Percentiles rank a stretch among this genome's conserved stretches.
These are phyloP conservation scores for Tapera naevia DNA, from an alignment of 2,797 vertebrate species.

Conservation along the genomic window DNA sequence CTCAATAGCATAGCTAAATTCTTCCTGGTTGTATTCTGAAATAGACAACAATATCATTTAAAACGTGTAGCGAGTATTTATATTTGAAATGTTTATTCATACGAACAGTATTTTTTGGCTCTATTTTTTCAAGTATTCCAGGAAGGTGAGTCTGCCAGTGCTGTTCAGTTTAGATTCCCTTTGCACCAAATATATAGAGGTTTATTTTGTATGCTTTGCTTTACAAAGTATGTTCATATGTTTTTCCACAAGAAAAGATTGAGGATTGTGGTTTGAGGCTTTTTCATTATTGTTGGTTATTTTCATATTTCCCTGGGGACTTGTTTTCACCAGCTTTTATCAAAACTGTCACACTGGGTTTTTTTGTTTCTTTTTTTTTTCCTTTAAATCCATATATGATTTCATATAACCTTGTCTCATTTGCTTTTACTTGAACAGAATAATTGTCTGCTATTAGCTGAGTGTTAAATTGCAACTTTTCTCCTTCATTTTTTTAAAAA, in stretches of 20 bases:
- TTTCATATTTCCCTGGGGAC: not conserved
- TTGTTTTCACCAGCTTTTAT: not conserved
- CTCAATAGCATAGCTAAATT: not conserved
- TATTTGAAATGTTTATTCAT: not conserved
- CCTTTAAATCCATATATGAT: not conserved
- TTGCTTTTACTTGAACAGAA: not conserved
- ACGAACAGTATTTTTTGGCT: not conserved
- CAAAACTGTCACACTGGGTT: not conserved
- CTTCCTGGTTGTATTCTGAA: not conserved
- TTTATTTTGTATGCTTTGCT: not conserved
- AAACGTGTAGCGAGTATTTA: rapidly evolving
- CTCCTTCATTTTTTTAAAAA: not conserved
- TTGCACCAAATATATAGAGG: not conserved
- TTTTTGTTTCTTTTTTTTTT: not conserved
- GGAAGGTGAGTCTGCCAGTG: not conserved
- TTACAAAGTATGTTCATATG: rapidly evolving
- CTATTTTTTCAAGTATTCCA: not conserved
- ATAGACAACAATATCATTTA: not conserved
- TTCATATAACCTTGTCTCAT: rapidly evolving
- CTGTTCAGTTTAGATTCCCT: not conserved
- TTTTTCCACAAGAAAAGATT: not conserved
- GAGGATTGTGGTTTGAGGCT: not conserved
- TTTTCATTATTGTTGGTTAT: not conserved
- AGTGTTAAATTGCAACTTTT: not conserved
- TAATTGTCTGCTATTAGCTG: not conserved